A percentile compares a stretch with the other conserved stretches of the same genome.
These are phyloP conservation scores for Arctia plantaginis DNA, from an alignment of 2,888 invertebrate species.

Conservation along the genomic window DNA sequence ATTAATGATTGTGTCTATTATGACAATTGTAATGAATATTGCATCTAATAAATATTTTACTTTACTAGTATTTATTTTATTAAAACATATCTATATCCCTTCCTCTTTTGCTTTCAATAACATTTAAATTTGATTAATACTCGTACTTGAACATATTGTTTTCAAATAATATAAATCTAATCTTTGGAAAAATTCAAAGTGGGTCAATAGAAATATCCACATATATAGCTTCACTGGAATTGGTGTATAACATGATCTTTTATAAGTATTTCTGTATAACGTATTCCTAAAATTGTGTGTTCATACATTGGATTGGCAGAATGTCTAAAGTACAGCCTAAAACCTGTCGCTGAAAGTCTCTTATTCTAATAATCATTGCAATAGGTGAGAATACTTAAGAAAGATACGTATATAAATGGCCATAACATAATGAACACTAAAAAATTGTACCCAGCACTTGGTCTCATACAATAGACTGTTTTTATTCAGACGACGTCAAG, in stretches of 20 bases:
- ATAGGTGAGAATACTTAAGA: constrained; percentile 42
- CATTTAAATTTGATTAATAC: constrained; percentile 2
- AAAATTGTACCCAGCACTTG: constrained; percentile 47
- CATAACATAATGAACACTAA: constrained; percentile 50
- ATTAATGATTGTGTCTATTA: constrained; percentile 62
- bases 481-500: neutral
- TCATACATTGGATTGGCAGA: neutral
- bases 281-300: neutral
- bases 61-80: neutral
- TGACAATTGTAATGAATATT: constrained; percentile 50
- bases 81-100: neutral
- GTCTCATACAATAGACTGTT: constrained; percentile 2
- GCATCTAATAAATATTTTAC: constrained; percentile 24
- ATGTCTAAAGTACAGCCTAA: constrained; percentile 32
- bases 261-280: constrained; percentile 3
- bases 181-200: neutral
- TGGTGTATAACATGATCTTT: constrained; percentile 2
- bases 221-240: neutral
- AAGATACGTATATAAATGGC: constrained; percentile 20
- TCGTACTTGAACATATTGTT: constrained; percentile 1
- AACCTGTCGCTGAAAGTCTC: constrained; percentile 25
- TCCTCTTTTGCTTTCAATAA: neutral
- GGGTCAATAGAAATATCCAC: neutral
- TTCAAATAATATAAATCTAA: constrained; percentile 1
- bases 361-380: constrained; percentile 33